Base-by-base conservation (phyloP, 2,113 vertebrate species). In the Chamaea fasciata region DNA sequence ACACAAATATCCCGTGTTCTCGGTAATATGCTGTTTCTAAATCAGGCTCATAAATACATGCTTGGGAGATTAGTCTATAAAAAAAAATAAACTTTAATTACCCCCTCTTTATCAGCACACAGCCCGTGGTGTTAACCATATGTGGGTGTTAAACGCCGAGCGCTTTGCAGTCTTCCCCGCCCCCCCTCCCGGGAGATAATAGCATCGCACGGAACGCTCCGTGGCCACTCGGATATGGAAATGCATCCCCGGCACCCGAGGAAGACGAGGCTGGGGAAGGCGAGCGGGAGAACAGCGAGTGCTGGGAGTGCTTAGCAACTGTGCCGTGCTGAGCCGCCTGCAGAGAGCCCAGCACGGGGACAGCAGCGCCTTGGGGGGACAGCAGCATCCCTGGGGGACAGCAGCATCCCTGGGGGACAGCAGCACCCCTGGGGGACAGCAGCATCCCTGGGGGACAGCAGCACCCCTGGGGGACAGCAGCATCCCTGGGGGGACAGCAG, bases 1-100 rank as follows among this genome's bases (percentile, higher is more conserved):
- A 83, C 69, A 91, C 86, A 94, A 92, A 92, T 80, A 95, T 67
- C 92, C 91, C 2, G 7, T 9, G 52, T 68, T 90, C 89, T 80
- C 10, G 17, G 67, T 95, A 94, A 94, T 89, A 79, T 27, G 89
- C 91, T 81, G 90, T 95, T 95, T 94, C 96, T 96, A 96, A 97
- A 97, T 97, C 96, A 96, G 92, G 89, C 86, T 92, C 87, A 79
- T 95, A 95, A 96, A 96, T 87, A 96, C 87, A 94, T 82, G 88
- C 83, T 96, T 89, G 83, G 93, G 80, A 97, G 95, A 96, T 95
- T 93, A 96, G 93, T 90, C 94, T 92, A 94, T 95, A 75, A 95
- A 95, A 93, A 87, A 96, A 95, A 95, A 93, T 80, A 88, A 85
- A 93, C 92, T 94, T 97, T 96, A 96, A 97, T 96, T 97, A 96